Evolutionary conservation across 2,888 invertebrate genomes (phyloP), one percentile per base, ranked within the genome.

Genomic region (Spodoptera picta): DNA sequence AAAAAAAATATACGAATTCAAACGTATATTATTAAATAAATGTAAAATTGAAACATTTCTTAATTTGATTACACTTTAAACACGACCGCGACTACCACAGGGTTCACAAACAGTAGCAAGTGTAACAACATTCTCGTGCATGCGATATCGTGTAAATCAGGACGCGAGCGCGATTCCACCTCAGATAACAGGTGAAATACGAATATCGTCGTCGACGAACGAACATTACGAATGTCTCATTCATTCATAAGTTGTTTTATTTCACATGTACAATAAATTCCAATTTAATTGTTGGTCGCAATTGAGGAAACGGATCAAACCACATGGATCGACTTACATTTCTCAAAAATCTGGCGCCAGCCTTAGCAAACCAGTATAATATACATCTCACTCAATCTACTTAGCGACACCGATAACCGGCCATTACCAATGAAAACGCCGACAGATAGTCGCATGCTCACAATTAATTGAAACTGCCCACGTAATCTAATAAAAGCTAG

Each of bases 401-500:
- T 90, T 87, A 87, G 88, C 89, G 89, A 92, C 92, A 90, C 90
- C 88, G 93, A 93, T 92, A 93, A 91, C 91, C 87, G 86, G 87
- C 90, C 89, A 90, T 90, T 90, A 90, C 90, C 90, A 90, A 90
- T 87, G 90, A 88, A 91, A 90, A 90, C 82, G 92, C 91, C 93
- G 93, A 90, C 92, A 90, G 90, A 91, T 89, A 91, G 86, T 85
- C 83, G 85, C 83, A 88, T 88, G 91, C 88, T 86, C 87, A 93
- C 92, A 92, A 93, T 94, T 94, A 94, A 94, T 94, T 91, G 92
- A 92, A 92, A 92, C 93, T 92, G 87, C 93, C 94, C 92, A 93
- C 92, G 90, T 94, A 93, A 94, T 94, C 93, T 93, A 92, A 94
- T 93, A 92, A 93, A 93, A 93, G 93, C 92, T 90, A 93, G 93